Base-by-base conservation (phyloP, 2,797 vertebrate genomes). In the Sebastes dallii region DNA sequence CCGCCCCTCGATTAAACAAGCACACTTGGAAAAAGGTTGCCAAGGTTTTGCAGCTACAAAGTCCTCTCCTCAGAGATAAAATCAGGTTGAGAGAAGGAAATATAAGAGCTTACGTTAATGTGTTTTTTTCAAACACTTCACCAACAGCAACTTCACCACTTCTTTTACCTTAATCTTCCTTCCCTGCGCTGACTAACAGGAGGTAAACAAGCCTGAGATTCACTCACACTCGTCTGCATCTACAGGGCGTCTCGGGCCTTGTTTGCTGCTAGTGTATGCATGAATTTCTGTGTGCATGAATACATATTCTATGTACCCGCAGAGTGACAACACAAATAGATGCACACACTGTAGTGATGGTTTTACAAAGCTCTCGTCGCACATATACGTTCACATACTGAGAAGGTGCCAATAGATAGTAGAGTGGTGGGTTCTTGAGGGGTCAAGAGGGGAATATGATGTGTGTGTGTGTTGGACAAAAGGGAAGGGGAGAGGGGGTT, bases 41-140 rank as follows among this genome's bases (percentile, higher is more conserved):
- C 50, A 8, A 0, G n/a, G 6, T 73, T 72, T 54, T 70, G 8
- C n/a, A 94, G 94, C 94, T 92, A 91, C 94, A 94, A 95, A 95
- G 94, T 94, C 96, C 4, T 93, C 93, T 94, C 93, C 94, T 93
- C 92, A 94, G 95, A 96, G 96, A 96, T 97, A 95, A 96, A 96
- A 97, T 96, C 95, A 97, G 96, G 94, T 96, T 94, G 95, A 95
- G 95, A 97, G 96, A 96, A 96, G 93, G 95, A 96, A 96, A 96
- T 96, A 96, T 96, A 97, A 96, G 94, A 96, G 94, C 94, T 95
- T 91, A 94, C 91, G 96, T 96, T 96, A 96, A 96, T 95, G 95
- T 96, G 95, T 97, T 46, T 46, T 96, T 96, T 96, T 96, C 95
- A 94, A 22, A 55, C 52, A 55, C 95, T 95, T 96, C 94, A 94